Conservation (phyloP, 1,140 invertebrate species). For the Drosophila albomicans region DNA sequence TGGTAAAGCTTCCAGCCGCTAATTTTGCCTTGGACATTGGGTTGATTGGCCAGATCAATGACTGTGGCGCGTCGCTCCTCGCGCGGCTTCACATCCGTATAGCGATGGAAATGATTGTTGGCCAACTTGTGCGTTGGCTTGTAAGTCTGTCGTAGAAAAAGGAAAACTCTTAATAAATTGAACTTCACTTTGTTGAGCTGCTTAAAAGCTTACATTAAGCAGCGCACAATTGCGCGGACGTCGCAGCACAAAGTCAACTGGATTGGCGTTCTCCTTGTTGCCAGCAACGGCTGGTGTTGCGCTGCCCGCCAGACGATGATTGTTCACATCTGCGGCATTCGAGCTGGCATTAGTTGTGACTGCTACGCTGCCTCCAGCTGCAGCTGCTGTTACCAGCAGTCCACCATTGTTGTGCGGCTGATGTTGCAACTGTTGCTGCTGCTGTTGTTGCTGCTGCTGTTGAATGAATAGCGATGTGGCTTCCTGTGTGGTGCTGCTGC, state of each 20-base stretch:
- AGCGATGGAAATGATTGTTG: constrained; percentile 93
- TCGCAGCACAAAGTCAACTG: constrained; percentile 76
- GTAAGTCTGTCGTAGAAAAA: constrained; percentile 60
- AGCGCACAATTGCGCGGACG: constrained; percentile 78
- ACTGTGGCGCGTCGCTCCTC: constrained; percentile 93
- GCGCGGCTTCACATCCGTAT: constrained; percentile 94
- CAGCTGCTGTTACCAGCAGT: constrained; percentile 43
- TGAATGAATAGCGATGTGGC: constrained; percentile 24
- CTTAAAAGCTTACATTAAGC: constrained; percentile 68
- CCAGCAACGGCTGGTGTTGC: constrained; percentile 58
- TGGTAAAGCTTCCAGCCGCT: constrained; percentile 98
- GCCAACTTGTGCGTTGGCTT: constrained; percentile 87
- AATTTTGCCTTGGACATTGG: constrained; percentile 94
- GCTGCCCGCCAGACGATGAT: constrained; percentile 50
- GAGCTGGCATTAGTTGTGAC: constrained; percentile 28
- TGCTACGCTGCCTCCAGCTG: constrained; percentile 16
- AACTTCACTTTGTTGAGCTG: not conserved
- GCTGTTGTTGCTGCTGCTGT: constrained; percentile 45
- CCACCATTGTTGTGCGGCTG: constrained; percentile 64
- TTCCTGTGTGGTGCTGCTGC: constrained; percentile 34
- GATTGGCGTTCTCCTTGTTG: constrained; percentile 83
- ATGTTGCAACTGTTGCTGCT: constrained; percentile 38
- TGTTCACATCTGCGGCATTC: constrained; percentile 45
- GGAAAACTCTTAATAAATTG: not conserved
- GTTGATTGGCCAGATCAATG: constrained; percentile 95